A percentile compares a stretch with the other conserved stretches of the same genome.
These are phyloP conservation scores for Gymnarchus niloticus DNA, from an alignment of 2,113 vertebrate species.

Conservation along the genomic window DNA sequence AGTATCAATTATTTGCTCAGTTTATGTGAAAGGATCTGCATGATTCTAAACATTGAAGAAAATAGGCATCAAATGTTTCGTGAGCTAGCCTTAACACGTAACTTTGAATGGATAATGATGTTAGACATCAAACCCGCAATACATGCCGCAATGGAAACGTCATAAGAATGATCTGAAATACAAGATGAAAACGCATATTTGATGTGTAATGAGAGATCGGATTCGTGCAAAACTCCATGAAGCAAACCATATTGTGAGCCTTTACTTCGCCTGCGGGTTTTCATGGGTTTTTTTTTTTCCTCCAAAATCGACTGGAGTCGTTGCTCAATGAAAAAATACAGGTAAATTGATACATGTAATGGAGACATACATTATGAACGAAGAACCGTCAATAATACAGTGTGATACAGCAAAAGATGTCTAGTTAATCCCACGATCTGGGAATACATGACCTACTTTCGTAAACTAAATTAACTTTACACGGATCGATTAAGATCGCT, in stretches of 20 bases:
- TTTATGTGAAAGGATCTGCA: not conserved
- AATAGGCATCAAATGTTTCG: not conserved
- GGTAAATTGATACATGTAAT: conserved; percentile 27
- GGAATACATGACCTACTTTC: conserved; percentile 38
- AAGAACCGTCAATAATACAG: conserved; percentile 22
- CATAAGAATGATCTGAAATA: not conserved
- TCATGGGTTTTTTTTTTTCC: not conserved
- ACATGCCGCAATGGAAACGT: conserved; percentile 13
- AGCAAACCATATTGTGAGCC: not conserved
- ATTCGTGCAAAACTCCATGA: not conserved
- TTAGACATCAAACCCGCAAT: not conserved
- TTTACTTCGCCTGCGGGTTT: not conserved
- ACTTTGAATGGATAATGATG: not conserved
- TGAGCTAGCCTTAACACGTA: not conserved
- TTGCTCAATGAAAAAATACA: not conserved
- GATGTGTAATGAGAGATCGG: not conserved
- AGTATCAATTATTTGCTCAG: not conserved
- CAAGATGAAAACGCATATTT: not conserved
- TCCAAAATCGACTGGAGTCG: not conserved
- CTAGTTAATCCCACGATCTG: not conserved
- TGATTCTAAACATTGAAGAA: not conserved
- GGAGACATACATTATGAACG: conserved; percentile 26
- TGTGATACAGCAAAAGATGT: not conserved
- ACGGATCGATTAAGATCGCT: conserved; percentile 24
- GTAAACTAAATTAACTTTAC: not conserved